A percentile compares a stretch with the other conserved stretches of the same genome.
Conservation (phyloP, 2,888 invertebrate genomes). For the Amiota mariae region DNA sequence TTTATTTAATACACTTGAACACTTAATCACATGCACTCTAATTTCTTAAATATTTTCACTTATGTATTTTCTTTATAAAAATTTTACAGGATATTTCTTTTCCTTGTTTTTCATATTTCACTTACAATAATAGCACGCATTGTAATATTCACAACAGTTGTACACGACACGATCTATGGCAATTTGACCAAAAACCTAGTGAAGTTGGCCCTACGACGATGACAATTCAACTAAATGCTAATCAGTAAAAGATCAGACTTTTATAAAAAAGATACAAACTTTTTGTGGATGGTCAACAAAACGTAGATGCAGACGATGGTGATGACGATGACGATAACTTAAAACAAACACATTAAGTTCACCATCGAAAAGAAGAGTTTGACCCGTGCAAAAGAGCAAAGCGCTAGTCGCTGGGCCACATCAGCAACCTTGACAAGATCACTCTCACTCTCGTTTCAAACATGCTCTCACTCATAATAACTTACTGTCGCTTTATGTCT, state of each 20-base stretch:
- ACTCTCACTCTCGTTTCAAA: no score
- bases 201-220: conserved; percentile 57
- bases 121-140: conserved; percentile 71
- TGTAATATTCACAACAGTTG: conserved; percentile 34
- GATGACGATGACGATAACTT: conserved; percentile 1
- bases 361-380: conserved; percentile 9
- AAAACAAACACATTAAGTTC: no score
- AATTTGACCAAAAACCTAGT: conserved; percentile 5
- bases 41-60: neutral
- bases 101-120: conserved; percentile 16
- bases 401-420: neutral
- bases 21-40: neutral
- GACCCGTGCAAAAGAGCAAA: conserved; percentile 42
- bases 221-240: conserved; percentile 71
- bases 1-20: neutral
- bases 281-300: conserved; percentile 42
- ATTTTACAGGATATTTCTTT: neutral
- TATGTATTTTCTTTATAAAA: neutral
- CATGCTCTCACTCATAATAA: no score
- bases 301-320: conserved; percentile 30
- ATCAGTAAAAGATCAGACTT: conserved; percentile 64
- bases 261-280: conserved; percentile 57
- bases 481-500: no score
- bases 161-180: conserved; percentile 9
- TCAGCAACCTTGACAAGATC: neutral